These are phyloP conservation scores for Hirtodrosophila trivittata DNA, from an alignment of 2,888 invertebrate species.

Conservation along the genomic window DNA sequence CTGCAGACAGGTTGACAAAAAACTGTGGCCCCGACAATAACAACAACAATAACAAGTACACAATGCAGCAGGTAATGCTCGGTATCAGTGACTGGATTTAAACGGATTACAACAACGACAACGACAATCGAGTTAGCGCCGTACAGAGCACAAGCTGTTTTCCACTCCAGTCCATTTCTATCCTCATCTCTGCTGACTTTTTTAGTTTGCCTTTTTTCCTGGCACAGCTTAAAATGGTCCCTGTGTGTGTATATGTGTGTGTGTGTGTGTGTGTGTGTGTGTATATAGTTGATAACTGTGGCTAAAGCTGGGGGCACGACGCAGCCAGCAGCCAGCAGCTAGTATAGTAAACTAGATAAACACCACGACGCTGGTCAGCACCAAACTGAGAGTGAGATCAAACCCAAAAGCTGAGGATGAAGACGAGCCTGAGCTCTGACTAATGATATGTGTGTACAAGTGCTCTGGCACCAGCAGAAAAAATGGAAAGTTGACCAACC, in stretches of 20 bases:
- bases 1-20: constrained; percentile 79
- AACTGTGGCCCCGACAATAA: constrained; percentile 62
- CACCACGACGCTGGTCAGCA: constrained; percentile 55
- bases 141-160: constrained; percentile 37
- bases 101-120: constrained; percentile 75
- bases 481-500: constrained; percentile 55
- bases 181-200: constrained; percentile 4
- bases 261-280: constrained; percentile 24
- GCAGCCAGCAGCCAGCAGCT: constrained; percentile 30
- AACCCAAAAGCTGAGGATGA: constrained; percentile 6
- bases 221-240: constrained; percentile 24
- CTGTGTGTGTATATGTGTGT: constrained; percentile 6
- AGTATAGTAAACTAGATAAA: constrained; percentile 70
- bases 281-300: constrained; percentile 55
- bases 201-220: constrained; percentile 37
- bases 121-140: constrained; percentile 78
- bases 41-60: constrained; percentile 28
- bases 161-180: neutral
- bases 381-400: constrained; percentile 36
- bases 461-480: neutral
- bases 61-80: constrained; percentile 66
- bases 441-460: constrained; percentile 56
- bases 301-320: constrained; percentile 25
- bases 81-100: constrained; percentile 79
- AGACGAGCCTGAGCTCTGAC: constrained; percentile 45